Evolutionary conservation across 1,140 invertebrate genomes (phyloP), one percentile per base, ranked within the genome.

Genomic region (Teleopsis dalmanni): DNA sequence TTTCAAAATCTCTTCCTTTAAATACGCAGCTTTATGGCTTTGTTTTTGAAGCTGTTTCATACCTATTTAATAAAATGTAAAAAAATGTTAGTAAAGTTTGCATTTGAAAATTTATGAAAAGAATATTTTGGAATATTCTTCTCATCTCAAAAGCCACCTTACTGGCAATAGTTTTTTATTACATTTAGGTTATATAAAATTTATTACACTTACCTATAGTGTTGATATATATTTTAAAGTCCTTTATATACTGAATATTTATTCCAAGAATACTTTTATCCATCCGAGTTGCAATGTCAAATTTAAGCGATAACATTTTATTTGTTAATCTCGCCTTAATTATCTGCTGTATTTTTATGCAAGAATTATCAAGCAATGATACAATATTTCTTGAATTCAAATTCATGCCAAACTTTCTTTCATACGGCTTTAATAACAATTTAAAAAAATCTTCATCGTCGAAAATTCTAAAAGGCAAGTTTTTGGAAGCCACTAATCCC

Each of bases 391-490:
- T 22, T 21, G 36, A 33, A 34, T 21, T 48, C 27, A 48, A 14
- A 11, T 38, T 31, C 21, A 34, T 31, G 13, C 29, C 19, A 23
- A 33, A 48, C 10, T 40, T 16, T n/a, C 34, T 21, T 29, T 41
- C 36, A 27, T 40, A 48, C 21, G 47, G 47, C 14, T 10, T 13
- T 10, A 48, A 22, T 11, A 48, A 13, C 19, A 41, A 41, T 27
- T 36, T 29, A 34, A 48, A 48, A 41, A 31, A 48, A 11, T 33
- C 25, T 21, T 48, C 26, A 31, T 41, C 47, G 33, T 48, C 47
- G n/a, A 48, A 48, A n/a, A 48, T 19, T 13, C 19, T 18, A 33
- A 48, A 22, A 11, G 47, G 47, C 4, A 48, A 27, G 21, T 40
- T 40, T 48, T 40, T 40, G 8, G 41, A n/a, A 6, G 47, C 16